These are phyloP conservation scores for Cartodere bifasciata DNA, from an alignment of 2,888 invertebrate genomes.

Conservation along the genomic window DNA sequence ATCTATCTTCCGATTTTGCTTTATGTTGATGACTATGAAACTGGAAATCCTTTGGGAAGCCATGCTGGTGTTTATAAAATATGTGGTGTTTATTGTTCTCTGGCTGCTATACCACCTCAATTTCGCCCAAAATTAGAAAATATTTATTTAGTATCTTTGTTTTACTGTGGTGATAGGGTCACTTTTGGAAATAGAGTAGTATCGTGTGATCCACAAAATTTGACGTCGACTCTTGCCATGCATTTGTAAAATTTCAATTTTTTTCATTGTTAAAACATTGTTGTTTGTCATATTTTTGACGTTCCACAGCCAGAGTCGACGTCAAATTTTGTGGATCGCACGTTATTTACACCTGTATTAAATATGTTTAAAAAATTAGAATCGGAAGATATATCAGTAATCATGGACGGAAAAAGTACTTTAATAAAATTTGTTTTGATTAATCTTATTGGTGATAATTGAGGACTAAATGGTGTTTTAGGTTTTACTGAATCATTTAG, in stretches of 20 bases:
- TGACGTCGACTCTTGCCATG: constrained; percentile 1
- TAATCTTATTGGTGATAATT: constrained; percentile 7
- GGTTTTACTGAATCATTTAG: constrained; percentile 10
- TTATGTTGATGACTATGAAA: constrained; percentile 12
- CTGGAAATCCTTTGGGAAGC: constrained; percentile 13
- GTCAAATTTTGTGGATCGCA: constrained; percentile 11
- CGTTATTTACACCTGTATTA: constrained; percentile 5
- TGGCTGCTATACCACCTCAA: constrained; percentile 12
- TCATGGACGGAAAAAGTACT: neutral
- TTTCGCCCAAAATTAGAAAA: constrained; percentile 13
- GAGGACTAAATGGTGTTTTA: constrained; percentile 7
- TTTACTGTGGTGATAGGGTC: constrained; percentile 11
- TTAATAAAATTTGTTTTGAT: constrained; percentile 3
- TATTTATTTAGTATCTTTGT: constrained; percentile 13
- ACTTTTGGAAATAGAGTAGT: constrained; percentile 11
- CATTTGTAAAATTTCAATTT: neutral
- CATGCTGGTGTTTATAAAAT: constrained; percentile 14
- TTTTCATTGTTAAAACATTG: constrained; percentile 2
- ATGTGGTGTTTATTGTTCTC: constrained; percentile 12
- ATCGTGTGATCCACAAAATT: constrained; percentile 5
- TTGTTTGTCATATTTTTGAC: no score
- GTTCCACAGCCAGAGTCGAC: no score
- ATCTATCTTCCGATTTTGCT: constrained; percentile 14
- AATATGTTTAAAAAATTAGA: constrained; percentile 4
- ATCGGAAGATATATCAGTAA: constrained; percentile 3